Evolutionary conservation across 1,140 invertebrate genomes (phyloP), one percentile per base, ranked within the genome.

Genomic region (Musca domestica): DNA sequence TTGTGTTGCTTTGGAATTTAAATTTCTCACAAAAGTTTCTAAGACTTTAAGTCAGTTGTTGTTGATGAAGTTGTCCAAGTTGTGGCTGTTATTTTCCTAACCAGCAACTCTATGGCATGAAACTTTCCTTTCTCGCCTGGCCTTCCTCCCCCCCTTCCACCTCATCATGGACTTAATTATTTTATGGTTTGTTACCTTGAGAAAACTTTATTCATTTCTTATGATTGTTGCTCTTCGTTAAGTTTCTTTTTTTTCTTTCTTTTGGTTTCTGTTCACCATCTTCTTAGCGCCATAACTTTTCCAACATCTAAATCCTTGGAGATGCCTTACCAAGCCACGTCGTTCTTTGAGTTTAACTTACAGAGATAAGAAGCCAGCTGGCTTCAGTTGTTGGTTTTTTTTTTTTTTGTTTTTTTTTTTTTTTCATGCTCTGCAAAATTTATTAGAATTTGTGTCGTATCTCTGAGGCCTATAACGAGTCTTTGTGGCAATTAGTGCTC

Each of bases 401-500:
- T n/a, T n/a, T n/a, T n/a, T n/a, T n/a, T n/a, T n/a, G n/a, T n/a
- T n/a, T n/a, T n/a, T n/a, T n/a, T n/a, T n/a, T n/a, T n/a, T n/a
- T n/a, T n/a, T n/a, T n/a, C n/a, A 41, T 41, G 34, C 12, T 5
- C 9, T 41, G 2, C 15, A 17, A 46, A 64, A 64, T 64, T 64
- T 64, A 64, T 64, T 64, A 47, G 19, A 41, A 41, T 23, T 34
- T 34, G 17, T 61, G n/a, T 25, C 23, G 23, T 22, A 54, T 27
- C 23, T 23, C 25, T 0, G 23, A 56, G 52, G 56, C 17, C 27
- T 41, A 34, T 41, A 9, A 61, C 56, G 17, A 61, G 56, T 19
- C 56, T 49, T 68, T 70, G 64, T 64, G 58, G 65, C 65, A 70
- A 70, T 70, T 70, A 70, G 65, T 66, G 66, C 48, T 48, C 20